phyloP scores from a whole-genome alignment of 2,113 vertebrate species.

The Dermatemys mawii region DNA sequence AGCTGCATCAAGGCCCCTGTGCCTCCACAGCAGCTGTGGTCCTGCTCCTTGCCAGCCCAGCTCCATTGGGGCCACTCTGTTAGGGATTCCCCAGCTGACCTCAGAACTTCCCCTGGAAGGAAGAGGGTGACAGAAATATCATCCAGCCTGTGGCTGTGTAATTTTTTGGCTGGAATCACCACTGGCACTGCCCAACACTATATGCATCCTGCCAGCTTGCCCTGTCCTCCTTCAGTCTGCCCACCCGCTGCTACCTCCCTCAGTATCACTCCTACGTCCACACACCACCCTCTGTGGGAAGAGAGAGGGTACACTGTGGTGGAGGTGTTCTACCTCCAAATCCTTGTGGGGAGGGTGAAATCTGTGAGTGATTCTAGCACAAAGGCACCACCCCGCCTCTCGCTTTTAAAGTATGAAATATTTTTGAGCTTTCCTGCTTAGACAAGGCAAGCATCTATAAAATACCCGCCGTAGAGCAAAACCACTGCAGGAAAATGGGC shows the following conservation, averaged over 20 bases:
- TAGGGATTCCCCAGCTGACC: neutral
- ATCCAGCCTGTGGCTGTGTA: neutral
- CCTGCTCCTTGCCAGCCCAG: neutral
- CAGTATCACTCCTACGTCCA: neutral
- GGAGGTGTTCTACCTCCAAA: neutral
- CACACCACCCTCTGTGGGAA: neutral
- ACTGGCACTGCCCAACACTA: neutral
- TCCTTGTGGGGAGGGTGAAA: neutral
- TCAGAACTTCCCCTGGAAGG: neutral
- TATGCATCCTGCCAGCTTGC: accelerated
- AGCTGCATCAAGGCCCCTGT: neutral
- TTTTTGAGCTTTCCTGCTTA: neutral
- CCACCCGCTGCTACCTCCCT: neutral
- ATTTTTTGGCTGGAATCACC: neutral
- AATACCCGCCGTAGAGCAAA: neutral
- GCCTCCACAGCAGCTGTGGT: neutral
- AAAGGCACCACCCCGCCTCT: neutral
- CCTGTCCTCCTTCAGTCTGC: neutral
- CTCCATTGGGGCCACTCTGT: neutral
- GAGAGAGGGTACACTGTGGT: neutral
- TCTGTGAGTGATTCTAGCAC: neutral
- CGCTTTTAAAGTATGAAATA: neutral
- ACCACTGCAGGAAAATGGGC: neutral
- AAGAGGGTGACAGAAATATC: neutral
- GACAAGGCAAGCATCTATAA: neutral